phyloP scores from a whole-genome alignment of 2,797 vertebrate species.

The Halcyon smyrnensis region DNA sequence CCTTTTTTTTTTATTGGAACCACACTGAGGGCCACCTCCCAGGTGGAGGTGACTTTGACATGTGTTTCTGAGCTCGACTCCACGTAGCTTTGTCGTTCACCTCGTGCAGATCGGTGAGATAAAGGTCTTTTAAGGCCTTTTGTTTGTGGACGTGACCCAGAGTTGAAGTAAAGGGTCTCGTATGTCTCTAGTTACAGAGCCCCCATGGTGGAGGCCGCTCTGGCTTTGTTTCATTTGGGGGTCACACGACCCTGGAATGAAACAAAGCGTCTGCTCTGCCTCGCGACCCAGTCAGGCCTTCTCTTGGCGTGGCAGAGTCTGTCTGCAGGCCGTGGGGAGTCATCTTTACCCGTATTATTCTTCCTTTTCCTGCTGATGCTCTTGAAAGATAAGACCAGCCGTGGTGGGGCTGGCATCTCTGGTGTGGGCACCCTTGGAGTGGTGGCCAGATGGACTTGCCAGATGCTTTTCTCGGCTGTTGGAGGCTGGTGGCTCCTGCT shows the following conservation, averaged over 20 bases:
- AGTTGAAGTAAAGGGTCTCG: not conserved
- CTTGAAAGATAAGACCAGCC: constrained; percentile 1
- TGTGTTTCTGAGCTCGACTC: constrained; percentile 19
- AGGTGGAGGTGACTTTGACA: not conserved
- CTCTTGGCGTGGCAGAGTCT: not conserved
- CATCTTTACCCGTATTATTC: not conserved
- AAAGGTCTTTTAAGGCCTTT: not conserved
- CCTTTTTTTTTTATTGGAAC: not conserved
- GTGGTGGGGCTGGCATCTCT: not conserved
- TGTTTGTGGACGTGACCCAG: not conserved
- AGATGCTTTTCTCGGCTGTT: not conserved
- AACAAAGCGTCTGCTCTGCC: not conserved
- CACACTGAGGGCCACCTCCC: not conserved
- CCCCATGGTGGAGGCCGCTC: not conserved
- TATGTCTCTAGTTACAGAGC: not conserved
- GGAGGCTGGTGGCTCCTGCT: not conserved
- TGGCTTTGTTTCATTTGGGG: not conserved
- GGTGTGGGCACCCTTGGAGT: not conserved
- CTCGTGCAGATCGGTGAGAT: not conserved
- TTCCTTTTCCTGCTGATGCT: not conserved
- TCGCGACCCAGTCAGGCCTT: not conserved
- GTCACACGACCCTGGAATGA: not conserved
- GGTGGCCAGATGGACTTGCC: not conserved
- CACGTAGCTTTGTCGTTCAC: not conserved
- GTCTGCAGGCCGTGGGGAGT: not conserved